phyloP scores from a whole-genome alignment of 2,797 vertebrate species.

The Tragelaphus oryx region DNA sequence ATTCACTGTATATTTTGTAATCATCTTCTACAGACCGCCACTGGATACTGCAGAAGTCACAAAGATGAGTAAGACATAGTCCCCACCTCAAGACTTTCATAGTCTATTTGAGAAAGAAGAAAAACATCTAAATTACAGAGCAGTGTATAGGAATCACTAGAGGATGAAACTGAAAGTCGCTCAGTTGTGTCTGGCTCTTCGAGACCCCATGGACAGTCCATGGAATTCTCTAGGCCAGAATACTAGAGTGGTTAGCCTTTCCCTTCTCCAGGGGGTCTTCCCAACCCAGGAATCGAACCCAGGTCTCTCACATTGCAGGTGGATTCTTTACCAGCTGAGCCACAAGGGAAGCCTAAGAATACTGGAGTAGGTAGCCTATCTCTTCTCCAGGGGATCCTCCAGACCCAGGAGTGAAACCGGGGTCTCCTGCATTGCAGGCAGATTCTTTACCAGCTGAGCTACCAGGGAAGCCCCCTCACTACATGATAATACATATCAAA shows the following conservation, averaged over 20 bases:
- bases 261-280: not conserved
- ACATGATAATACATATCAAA: not conserved
- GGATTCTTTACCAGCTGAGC: too few species aligned
- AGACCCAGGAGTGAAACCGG: accelerated
- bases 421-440: too few species aligned
- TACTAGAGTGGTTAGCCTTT: not conserved
- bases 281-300: not conserved
- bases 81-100: not conserved
- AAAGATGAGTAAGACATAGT: not conserved
- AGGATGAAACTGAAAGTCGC: not conserved
- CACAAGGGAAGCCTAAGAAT: too few species aligned
- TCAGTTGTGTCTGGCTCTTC: not conserved
- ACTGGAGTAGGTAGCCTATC: too few species aligned
- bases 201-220: accelerated
- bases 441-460: not conserved
- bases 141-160: not conserved
- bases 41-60: not conserved
- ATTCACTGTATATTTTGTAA: not conserved
- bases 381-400: too few species aligned
- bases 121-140: not conserved
- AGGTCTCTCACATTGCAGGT: not conserved
- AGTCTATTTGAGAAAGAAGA: not conserved
- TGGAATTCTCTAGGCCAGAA: not conserved
- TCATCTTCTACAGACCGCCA: not conserved
- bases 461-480: not conserved